Evolutionary conservation across 2,888 invertebrate species (phyloP).

Genomic region (Nineta flava): DNA sequence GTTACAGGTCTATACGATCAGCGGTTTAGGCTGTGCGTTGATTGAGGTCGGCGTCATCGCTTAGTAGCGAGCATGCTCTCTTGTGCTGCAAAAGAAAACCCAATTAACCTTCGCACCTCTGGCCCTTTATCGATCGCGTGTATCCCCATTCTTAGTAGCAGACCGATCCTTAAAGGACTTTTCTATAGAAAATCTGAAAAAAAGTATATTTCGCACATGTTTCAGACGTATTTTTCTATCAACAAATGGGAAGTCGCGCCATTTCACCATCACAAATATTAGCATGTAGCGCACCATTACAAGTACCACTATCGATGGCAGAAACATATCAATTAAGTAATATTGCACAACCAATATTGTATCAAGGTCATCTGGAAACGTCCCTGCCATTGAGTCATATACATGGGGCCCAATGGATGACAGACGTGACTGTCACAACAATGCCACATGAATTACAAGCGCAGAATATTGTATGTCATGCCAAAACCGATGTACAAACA

Average conservation of each 20-base stretch:
- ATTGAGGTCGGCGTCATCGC: no score
- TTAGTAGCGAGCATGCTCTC: no score
- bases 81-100: no score
- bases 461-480: not conserved
- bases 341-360: not conserved
- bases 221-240: slow-evolving; percentile 2
- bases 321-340: not conserved
- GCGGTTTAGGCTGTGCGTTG: no score
- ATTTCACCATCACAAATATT: slow-evolving; percentile 7
- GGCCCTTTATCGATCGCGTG: no score
- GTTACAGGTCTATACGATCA: no score
- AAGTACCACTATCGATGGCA: slow-evolving; percentile 2
- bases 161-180: no score
- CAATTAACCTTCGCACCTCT: no score
- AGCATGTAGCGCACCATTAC: slow-evolving; percentile 2
- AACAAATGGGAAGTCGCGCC: slow-evolving; percentile 5
- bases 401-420: not conserved
- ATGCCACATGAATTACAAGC: not conserved
- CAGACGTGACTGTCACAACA: not conserved
- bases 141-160: no score
- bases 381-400: slow-evolving; percentile 1
- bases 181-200: no score
- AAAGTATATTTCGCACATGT: no score
- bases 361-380: not conserved
- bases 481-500: slow-evolving; percentile 5